Evolutionary conservation across 2,113 vertebrate species (phyloP), one percentile per base, ranked within the genome.

Genomic region (Oncorhynchus kisutch): DNA sequence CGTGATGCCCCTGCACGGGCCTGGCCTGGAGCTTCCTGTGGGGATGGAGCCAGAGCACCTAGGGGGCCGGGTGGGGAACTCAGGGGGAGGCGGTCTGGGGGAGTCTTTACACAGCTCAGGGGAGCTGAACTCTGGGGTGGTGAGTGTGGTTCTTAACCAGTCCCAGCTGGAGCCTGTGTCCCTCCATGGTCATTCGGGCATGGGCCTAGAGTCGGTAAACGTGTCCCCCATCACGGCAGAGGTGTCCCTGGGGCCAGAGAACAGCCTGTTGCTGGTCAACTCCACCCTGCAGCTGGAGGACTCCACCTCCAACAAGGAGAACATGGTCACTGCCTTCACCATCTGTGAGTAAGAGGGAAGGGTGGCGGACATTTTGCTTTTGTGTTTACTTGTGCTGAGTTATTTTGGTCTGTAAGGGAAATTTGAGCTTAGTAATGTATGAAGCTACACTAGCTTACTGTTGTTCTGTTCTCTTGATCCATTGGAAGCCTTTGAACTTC

Each of bases 21-120:
- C 92, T 22, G 95, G 95, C 80, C 91, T 99, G 64, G 98, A 99
- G 84, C 94, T 99, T 45, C 95, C 96, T 0, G 97, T 97, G 0
- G 97, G 97, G 80, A 96, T 99, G 96, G 97, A 99, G 60, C 89
- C 95, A 0, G 94, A 98, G 71, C 96, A 97, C 72, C 95, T 99
- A 16, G 91, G 92, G 2, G 94, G 91, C 8, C 89, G 94, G 18
- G 94, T 97, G 2, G 91, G 95, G 0, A 93, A 93, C 24, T 49
- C 86, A 0, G 94, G 91, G n/a, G 92, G 94, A 59, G 93, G 91
- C 45, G 89, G 94, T 45, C 94, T 98, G 72, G 92, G 89, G 71
- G 96, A 97, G 82, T 94, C 95, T 80, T 95, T 98, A 78, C 96
- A 99, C 82, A 83, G 94, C 0, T 95, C 95, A 0, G 89, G 87